These are phyloP conservation scores for Choloepus hoffmanni DNA, from an alignment of 2,113 vertebrate species.

Conservation along the genomic window DNA sequence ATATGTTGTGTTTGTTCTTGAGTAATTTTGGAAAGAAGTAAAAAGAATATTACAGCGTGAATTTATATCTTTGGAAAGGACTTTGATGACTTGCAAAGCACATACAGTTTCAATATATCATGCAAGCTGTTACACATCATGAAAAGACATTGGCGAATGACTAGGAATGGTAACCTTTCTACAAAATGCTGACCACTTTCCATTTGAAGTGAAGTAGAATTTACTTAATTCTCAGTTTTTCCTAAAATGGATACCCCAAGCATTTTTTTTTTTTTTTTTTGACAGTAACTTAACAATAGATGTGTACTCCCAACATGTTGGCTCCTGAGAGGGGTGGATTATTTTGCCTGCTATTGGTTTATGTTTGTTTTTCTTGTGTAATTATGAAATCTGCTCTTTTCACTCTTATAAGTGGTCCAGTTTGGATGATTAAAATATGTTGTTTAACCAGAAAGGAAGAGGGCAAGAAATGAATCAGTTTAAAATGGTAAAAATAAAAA, in stretches of 20 bases:
- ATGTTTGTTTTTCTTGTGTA: not conserved
- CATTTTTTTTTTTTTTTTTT: not conserved
- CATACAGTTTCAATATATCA: not conserved
- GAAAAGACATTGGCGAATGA: constrained; percentile 34
- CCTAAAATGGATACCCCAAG: not conserved
- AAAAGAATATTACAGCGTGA: not conserved
- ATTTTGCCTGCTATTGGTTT: not conserved
- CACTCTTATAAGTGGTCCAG: not conserved
- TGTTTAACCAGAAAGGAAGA: constrained; percentile 6
- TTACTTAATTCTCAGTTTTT: constrained; percentile 48
- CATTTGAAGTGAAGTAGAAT: not conserved
- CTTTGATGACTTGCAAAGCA: constrained; percentile 18
- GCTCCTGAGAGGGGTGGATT: not conserved
- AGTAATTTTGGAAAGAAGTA: constrained; percentile 40
- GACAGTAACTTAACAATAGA: not conserved
- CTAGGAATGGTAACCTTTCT: constrained; percentile 37
- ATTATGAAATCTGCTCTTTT: constrained; percentile 16
- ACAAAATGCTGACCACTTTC: constrained; percentile 14
- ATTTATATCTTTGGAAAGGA: not conserved
- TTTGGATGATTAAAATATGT: not conserved
- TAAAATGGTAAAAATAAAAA: not conserved
- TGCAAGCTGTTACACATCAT: not conserved
- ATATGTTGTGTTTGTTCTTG: not conserved
- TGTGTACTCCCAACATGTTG: not conserved
- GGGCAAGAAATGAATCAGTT: not conserved